Evolutionary conservation across 2,113 vertebrate species (phyloP).

Genomic region (Meriones unguiculatus): DNA sequence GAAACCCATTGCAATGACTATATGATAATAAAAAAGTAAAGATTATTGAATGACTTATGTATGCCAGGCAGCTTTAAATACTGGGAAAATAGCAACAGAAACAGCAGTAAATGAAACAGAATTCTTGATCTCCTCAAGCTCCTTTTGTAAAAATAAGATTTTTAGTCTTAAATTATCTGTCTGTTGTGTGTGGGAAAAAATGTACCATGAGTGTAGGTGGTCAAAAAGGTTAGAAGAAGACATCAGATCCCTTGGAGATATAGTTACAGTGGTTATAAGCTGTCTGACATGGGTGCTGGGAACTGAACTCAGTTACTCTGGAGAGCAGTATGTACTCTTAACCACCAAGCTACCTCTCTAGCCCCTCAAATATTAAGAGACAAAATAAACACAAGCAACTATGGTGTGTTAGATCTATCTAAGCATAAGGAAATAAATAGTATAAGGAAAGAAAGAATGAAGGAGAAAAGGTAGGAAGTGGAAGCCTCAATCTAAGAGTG

Average conservation of each 20-base stretch:
- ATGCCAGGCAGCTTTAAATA: constrained; percentile 24
- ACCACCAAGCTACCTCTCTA: not conserved
- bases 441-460: not conserved
- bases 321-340: not conserved
- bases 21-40: not conserved
- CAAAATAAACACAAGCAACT: not conserved
- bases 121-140: not conserved
- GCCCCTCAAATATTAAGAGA: not conserved
- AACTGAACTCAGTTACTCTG: not conserved
- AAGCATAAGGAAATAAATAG: not conserved
- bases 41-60: not conserved
- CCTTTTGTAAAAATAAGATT: not conserved
- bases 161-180: not conserved
- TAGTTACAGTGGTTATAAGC: not conserved
- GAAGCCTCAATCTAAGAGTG: not conserved
- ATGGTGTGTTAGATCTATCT: not conserved
- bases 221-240: not conserved
- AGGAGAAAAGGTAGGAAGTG: not conserved
- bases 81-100: constrained; percentile 1
- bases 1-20: not conserved
- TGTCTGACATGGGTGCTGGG: not conserved
- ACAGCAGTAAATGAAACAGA: constrained; percentile 40
- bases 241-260: not conserved
- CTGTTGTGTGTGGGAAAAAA: not conserved
- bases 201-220: not conserved